Base-by-base conservation (phyloP, 2,888 invertebrate genomes). In the Diloba caeruleocephala region DNA sequence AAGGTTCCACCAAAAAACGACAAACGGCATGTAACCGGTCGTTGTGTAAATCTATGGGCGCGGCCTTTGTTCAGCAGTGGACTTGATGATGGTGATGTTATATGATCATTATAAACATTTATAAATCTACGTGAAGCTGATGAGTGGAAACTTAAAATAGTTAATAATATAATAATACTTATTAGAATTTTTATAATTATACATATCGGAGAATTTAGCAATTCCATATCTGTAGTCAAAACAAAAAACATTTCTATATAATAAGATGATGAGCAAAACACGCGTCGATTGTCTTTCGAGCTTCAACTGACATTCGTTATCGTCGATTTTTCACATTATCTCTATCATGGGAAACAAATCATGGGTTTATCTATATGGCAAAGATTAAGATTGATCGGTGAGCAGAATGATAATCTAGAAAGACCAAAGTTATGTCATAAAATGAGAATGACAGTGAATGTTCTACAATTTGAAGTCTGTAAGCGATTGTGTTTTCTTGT, bases 301-400 rank as follows among this genome's bases (percentile, higher is more conserved):
- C 13, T 29, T 33, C 13, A 17, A 33, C n/a, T 50, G 37, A 66
- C 54, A 43, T 1, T 10, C 3, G 23, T 42, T 65, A 51, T 65
- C 45, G n/a, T 37, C 13, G 14, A 58, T 25, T 42, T 44, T 64
- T 57, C 12, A 12, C 52, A 37, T 58, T 41, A 67, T 71, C 61
- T 33, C 10, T 41, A 38, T 53, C 39, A 46, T 61, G n/a, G n/a
- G n/a, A 67, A 67, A 67, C 71, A 71, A 60, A 67, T 71, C 71
- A 52, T 41, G 25, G 38, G 34, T 50, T 71, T 67, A 68, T 72
- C 68, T 54, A 4, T 13, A 15, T 26, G 45, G 32, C 50, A 61
- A 49, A 53, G 46, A 71, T 68, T 62, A 62, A 48, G 68, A 68
- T 72, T 54, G 68, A 72, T 68, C 32, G 62, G 25, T 12, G 29